These are phyloP conservation scores for Myanophis thanlyinensis DNA, from an alignment of 2,113 vertebrate species.

Conservation along the genomic window DNA sequence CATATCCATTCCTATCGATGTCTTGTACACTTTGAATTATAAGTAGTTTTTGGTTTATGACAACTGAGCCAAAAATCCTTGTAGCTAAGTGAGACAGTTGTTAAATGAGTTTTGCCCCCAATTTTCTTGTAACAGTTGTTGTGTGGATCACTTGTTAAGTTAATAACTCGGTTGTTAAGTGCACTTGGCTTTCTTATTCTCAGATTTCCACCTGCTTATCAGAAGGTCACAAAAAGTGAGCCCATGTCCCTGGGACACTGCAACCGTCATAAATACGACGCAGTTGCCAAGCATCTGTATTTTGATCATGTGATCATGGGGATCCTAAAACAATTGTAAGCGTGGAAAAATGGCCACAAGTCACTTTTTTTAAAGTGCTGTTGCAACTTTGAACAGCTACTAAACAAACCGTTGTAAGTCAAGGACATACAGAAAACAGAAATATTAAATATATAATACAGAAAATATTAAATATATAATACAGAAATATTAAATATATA, in stretches of 20 bases:
- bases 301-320: not conserved
- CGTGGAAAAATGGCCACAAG: not conserved
- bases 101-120: not conserved
- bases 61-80: not conserved
- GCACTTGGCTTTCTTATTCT: not conserved
- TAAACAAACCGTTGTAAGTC: not conserved
- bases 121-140: not conserved
- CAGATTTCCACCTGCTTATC: not conserved
- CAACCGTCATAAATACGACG: not conserved
- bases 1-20: not conserved
- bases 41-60: not conserved
- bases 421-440: not conserved
- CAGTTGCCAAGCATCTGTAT: not conserved
- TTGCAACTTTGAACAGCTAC: not conserved
- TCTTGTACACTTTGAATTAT: not conserved
- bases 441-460: too few relatives aligned
- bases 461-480: not conserved
- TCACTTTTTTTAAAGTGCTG: not conserved
- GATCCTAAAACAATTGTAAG: not conserved
- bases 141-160: not conserved
- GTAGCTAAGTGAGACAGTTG: not conserved
- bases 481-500: not conserved
- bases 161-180: not conserved
- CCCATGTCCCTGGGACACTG: not conserved
- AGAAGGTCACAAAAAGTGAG: not conserved